Percentiles rank a stretch among this genome's conserved stretches.
Conservation (phyloP, 2,113 vertebrate genomes). For the Sisor rabdophorus region DNA sequence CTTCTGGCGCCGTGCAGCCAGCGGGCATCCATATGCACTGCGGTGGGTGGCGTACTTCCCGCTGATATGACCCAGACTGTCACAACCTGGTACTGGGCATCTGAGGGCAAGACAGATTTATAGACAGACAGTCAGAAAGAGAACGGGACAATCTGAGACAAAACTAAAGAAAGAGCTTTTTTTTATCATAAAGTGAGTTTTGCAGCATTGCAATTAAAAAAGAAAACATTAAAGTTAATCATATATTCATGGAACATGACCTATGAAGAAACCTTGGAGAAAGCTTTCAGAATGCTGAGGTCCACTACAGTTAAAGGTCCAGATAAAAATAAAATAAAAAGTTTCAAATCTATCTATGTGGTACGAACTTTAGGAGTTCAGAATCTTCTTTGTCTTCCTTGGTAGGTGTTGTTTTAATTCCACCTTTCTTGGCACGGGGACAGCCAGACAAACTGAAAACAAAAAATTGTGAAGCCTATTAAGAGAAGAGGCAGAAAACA, state of each 20-base stretch:
- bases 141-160: constrained; percentile 2
- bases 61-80: constrained; percentile 94
- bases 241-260: not conserved
- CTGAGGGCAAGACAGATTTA: constrained; percentile 60
- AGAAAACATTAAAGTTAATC: not conserved
- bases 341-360: constrained; percentile 68
- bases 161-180: not conserved
- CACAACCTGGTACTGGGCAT: constrained; percentile 93
- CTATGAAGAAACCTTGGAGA: constrained; percentile 19
- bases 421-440: constrained; percentile 99
- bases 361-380: constrained; percentile 97
- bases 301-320: constrained; percentile 51
- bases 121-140: constrained; percentile 1
- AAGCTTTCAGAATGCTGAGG: constrained; percentile 52
- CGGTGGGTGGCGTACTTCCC: constrained; percentile 97
- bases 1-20: constrained; percentile 92
- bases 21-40: constrained; percentile 92
- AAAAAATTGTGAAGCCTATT: constrained; percentile 76
- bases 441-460: constrained; percentile 97
- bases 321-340: constrained; percentile 55
- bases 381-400: constrained; percentile 99
- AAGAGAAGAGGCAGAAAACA: constrained; percentile 62
- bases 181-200: constrained; percentile 10
- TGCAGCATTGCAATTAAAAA: constrained; percentile 5
- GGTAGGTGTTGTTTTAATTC: constrained; percentile 90